Base-by-base conservation (phyloP, 2,113 vertebrate genomes). In the Rhinolophus ferrumequinum region DNA sequence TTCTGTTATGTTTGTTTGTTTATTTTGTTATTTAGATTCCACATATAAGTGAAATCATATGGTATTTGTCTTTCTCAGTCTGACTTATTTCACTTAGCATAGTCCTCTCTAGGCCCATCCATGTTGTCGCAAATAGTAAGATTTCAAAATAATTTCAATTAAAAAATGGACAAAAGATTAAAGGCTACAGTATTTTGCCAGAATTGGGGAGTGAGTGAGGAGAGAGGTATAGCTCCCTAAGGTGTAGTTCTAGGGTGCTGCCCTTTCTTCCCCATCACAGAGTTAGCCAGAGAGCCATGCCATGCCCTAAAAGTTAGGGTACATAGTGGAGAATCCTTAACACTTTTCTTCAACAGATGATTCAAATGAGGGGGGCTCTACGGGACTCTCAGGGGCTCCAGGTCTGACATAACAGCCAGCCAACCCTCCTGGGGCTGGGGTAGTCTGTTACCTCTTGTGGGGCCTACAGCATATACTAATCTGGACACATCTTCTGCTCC, bases 111-210 rank as follows among this genome's bases (percentile, higher is more conserved):
- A 54, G 52, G 16, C 14, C 52, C 16, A 54, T 54, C 52, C 52
- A 54, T 54, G 52, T 54, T 54, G 52, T 54, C 16, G 52, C 52
- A 54, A 54, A 18, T 54, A 18, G 52, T 54, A 54, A 54, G 52
- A 54, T 54, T 54, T 54, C 52, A 54, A 54, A 16, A 54, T 54
- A 54, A 54, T 54, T 91, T 88, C 24, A 28, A 33, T 70, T 56
- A 6, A n/a, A 88, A 75, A 88, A 82, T 18, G 26, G 38, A 52
- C 9, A n/a, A 54, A 80, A 88, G 54, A 76, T 66, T 11, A 95
- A 97, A 95, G 33, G 4, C 30, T 84, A 13, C 1, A 81, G 58
- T 26, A 81, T 82, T 95, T 92, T 93, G 33, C 19, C 19, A 94
- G 4, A 92, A 84, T 14, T 66, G 70, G 11, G 52, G 69, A 64